These are phyloP conservation scores for Bovichtus diacanthus DNA, from an alignment of 2,797 vertebrate species.

Conservation along the genomic window DNA sequence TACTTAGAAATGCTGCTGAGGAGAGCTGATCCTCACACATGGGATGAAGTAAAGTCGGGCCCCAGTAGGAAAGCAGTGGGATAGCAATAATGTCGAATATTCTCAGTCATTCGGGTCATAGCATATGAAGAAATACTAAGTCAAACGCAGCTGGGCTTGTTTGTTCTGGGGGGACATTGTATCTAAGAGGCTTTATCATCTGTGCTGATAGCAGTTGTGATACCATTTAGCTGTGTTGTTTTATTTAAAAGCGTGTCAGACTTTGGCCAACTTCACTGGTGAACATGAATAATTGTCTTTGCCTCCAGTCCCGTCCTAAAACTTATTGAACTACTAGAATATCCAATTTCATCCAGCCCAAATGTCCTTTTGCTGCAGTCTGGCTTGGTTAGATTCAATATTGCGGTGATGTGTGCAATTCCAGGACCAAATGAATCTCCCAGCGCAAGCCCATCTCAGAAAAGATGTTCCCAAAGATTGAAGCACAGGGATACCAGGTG, in stretches of 20 bases:
- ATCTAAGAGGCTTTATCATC: constrained; percentile 37
- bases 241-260: constrained; percentile 69
- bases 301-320: constrained; percentile 58
- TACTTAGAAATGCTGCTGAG: constrained; percentile 62
- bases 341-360: constrained; percentile 82
- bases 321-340: constrained; percentile 83
- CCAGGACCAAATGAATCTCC: constrained; percentile 82
- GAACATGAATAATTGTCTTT: constrained; percentile 81
- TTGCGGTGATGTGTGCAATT: constrained; percentile 83
- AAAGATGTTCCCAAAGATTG: constrained; percentile 84
- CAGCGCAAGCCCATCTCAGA: constrained; percentile 75
- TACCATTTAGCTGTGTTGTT: constrained; percentile 62
- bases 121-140: constrained; percentile 44
- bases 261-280: constrained; percentile 58
- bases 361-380: constrained; percentile 82
- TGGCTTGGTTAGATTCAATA: constrained; percentile 86
- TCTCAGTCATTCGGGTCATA: constrained; percentile 49
- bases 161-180: constrained; percentile 39
- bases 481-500: constrained; percentile 79
- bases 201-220: constrained; percentile 54
- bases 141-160: constrained; percentile 33
- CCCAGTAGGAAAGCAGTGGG: constrained; percentile 35
- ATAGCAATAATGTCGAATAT: constrained; percentile 48
- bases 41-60: constrained; percentile 33
- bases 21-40: constrained; percentile 49